Evolutionary conservation across 2,888 invertebrate genomes (phyloP), one percentile per base, ranked within the genome.

Genomic region (Corbicula japonica): DNA sequence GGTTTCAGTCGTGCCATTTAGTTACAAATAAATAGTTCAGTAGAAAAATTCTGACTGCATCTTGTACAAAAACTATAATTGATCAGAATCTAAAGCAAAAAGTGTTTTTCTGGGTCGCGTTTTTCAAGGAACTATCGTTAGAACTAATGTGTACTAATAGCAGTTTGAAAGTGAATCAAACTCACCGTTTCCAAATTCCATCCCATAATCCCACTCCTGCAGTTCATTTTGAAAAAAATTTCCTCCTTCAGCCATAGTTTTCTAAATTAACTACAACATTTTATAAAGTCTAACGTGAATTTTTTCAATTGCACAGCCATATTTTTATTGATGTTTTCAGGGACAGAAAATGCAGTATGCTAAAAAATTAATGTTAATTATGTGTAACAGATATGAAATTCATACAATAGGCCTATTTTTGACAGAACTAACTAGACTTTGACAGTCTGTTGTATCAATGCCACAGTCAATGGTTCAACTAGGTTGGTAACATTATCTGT

Each of bases 401-500:
- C n/a, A n/a, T 54, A 75, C 80, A 73, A 70, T 66, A 34, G 69
- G 41, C 32, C 72, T 69, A 70, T 54, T 71, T 78, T 75, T 75
- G 70, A 66, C 70, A 70, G 60, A 66, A 21, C 46, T 52, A 54
- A 70, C 66, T 73, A 71, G 62, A 79, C 44, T 46, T 12, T 62
- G 54, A 48, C 35, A 68, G 68, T 60, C 34, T 44, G 28, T 21
- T 8, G 62, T 68, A 68, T 75, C 30, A 69, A 80, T 73, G 60
- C 41, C 56, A 38, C 44, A 80, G 73, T 72, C 76, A 73, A 72
- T 72, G 70, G 76, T 76, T 80, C 76, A 76, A 72, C 76, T 38
- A 65, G 65, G 65, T 63, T 70, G 74, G 83, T 77, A 83, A 83
- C 74, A 74, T 76, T 80, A 83, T 66, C 73, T 73, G 74, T 77